Conservation (phyloP, 2,888 invertebrate species). For the Sesia apiformis region DNA sequence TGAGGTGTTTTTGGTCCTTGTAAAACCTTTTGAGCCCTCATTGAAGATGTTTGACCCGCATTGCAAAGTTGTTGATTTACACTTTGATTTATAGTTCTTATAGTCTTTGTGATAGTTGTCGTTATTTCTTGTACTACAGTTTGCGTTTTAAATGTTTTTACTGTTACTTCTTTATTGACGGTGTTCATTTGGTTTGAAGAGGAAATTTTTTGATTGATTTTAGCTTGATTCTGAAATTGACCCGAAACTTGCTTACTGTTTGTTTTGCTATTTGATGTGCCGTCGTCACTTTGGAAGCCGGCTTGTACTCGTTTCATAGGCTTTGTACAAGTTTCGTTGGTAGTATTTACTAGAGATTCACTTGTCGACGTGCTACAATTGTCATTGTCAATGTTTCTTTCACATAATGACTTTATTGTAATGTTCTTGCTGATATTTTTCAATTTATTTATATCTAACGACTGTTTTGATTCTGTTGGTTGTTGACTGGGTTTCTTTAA, state of each 20-base stretch:
- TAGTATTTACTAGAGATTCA: not conserved
- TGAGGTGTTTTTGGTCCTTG: constrained; percentile 10
- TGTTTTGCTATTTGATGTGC: constrained; percentile 5
- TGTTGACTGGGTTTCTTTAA: constrained; percentile 20
- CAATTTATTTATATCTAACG: constrained; percentile 23
- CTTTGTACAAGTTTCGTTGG: no score
- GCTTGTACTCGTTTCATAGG: constrained; percentile 11
- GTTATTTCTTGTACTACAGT: constrained; percentile 65
- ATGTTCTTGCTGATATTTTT: constrained; percentile 21
- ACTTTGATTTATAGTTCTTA: constrained; percentile 58
- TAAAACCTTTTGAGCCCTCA: constrained; percentile 29
- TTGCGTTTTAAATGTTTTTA: constrained; percentile 58
- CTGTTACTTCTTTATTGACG: constrained; percentile 52
- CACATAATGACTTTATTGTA: constrained; percentile 19
- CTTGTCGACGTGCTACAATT: not conserved
- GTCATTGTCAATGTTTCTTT: constrained; percentile 5
- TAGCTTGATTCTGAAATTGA: constrained; percentile 10
- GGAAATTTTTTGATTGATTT: constrained; percentile 1
- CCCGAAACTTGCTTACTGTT: constrained; percentile 1
- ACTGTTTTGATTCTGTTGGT: constrained; percentile 9
- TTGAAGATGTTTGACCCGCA: constrained; percentile 22
- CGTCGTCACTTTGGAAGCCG: constrained; percentile 1
- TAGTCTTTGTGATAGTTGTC: constrained; percentile 65
- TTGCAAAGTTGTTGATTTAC: constrained; percentile 40
- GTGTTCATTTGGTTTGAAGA: constrained; percentile 41